Evolutionary conservation across 2,888 invertebrate species (phyloP).

Genomic region (Lingula anatina): DNA sequence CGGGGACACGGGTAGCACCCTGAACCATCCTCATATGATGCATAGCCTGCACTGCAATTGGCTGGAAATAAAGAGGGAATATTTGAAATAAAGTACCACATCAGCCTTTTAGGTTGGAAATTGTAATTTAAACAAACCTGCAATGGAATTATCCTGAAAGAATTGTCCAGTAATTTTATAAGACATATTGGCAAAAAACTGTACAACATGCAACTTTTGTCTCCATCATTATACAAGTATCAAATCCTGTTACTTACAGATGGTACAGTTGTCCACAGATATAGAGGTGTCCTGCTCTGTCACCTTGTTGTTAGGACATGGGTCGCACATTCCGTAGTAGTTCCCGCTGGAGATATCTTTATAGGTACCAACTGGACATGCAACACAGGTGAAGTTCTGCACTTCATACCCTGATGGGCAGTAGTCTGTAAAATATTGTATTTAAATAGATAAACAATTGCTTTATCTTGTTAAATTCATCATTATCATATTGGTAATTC

Average conservation of each 20-base stretch:
- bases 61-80: too few species aligned
- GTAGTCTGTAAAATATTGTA: conserved; percentile 12
- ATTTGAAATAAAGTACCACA: too few species aligned
- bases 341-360: conserved; percentile 16
- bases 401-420: conserved; percentile 56
- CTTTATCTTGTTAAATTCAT: background rate
- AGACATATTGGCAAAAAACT: background rate
- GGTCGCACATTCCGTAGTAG: conserved; percentile 13
- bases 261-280: conserved; percentile 9
- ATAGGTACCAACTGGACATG: conserved; percentile 18
- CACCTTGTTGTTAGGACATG: conserved; percentile 14
- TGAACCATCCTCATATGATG: background rate
- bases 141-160: too few species aligned
- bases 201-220: too few species aligned
- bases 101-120: too few species aligned
- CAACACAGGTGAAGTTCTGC: conserved; percentile 8
- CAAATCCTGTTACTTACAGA: conserved; percentile 16
- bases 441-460: background rate
- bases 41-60: too few species aligned
- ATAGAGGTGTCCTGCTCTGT: conserved; percentile 9
- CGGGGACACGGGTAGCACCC: background rate
- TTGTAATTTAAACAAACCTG: too few species aligned
- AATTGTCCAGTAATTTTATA: background rate
- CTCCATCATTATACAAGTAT: too few species aligned
- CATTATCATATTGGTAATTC: background rate